Evolutionary conservation across 2,888 invertebrate species (phyloP).

Genomic region (Griposia aprilina): DNA sequence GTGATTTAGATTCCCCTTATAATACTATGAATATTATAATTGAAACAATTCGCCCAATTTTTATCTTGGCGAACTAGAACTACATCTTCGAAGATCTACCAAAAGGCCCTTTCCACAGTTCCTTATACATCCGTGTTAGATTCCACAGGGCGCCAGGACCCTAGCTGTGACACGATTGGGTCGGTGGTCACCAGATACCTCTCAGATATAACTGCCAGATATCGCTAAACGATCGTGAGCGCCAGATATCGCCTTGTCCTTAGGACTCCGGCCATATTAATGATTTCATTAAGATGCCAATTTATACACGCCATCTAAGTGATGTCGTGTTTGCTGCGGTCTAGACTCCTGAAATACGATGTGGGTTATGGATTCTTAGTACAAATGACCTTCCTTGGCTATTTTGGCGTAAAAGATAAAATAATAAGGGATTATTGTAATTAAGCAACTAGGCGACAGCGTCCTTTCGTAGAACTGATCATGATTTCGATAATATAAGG

Average conservation of each 20-base stretch:
- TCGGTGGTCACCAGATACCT: conserved; percentile 62
- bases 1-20: background rate
- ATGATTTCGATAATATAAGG: background rate
- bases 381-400: background rate
- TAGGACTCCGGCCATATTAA: conserved; percentile 46
- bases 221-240: conserved; percentile 65
- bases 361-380: conserved; percentile 8
- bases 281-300: conserved; percentile 65
- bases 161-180: conserved; percentile 65
- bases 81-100: background rate
- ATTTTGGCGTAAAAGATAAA: background rate
- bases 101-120: conserved; percentile 53
- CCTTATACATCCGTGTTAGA: conserved; percentile 56
- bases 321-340: conserved; percentile 5
- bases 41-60: background rate
- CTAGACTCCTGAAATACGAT: background rate
- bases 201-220: conserved; percentile 63
- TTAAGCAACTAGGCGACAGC: background rate
- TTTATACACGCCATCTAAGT: conserved; percentile 37
- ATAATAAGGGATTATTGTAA: background rate
- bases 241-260: conserved; percentile 41
- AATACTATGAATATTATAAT: background rate
- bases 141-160: conserved; percentile 73
- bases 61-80: background rate
- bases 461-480: background rate